phyloP scores from a whole-genome alignment of 2,888 invertebrate species.

The Luperina nickerlii region DNA sequence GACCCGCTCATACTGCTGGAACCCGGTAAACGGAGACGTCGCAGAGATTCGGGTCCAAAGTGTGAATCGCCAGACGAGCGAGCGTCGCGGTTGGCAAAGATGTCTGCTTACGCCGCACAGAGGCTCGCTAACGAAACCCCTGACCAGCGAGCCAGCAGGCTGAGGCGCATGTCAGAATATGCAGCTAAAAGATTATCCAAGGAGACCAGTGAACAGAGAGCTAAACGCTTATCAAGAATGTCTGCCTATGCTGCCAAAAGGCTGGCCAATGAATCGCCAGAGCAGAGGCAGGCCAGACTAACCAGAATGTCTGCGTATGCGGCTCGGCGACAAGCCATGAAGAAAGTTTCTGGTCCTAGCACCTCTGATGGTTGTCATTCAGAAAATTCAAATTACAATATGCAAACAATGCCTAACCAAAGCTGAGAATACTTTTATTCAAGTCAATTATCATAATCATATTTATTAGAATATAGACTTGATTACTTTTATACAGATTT shows the following conservation, averaged over 20 bases:
- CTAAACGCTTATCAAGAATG: conserved; percentile 84
- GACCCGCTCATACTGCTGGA: conserved; percentile 72
- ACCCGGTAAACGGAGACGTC: conserved; percentile 65
- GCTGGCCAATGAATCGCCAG: conserved; percentile 84
- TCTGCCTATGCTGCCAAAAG: conserved; percentile 86
- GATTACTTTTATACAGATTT: conserved; percentile 58
- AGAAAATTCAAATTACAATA: conserved; percentile 45
- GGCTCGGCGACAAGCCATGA: conserved; percentile 82
- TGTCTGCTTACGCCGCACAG: conserved; percentile 87
- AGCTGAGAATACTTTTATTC: conserved; percentile 64
- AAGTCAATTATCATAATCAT: conserved; percentile 43
- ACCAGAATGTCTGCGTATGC: conserved; percentile 87
- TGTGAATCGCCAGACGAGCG: conserved; percentile 81
- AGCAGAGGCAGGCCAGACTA: conserved; percentile 81
- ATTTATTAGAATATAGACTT: conserved; percentile 37
- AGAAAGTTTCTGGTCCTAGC: conserved; percentile 67
- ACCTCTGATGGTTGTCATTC: conserved; percentile 40
- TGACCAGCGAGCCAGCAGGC: conserved; percentile 80
- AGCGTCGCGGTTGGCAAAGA: conserved; percentile 81
- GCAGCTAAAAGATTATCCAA: conserved; percentile 82
- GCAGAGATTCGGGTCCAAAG: conserved; percentile 71
- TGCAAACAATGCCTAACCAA: conserved; percentile 68
- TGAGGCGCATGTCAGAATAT: conserved; percentile 87
- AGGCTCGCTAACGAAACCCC: conserved; percentile 85
- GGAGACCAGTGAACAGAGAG: conserved; percentile 84